These are phyloP conservation scores for Zoanthus sociatus DNA, from an alignment of 92 coral and sea anemone genomes.

Conservation along the genomic window DNA sequence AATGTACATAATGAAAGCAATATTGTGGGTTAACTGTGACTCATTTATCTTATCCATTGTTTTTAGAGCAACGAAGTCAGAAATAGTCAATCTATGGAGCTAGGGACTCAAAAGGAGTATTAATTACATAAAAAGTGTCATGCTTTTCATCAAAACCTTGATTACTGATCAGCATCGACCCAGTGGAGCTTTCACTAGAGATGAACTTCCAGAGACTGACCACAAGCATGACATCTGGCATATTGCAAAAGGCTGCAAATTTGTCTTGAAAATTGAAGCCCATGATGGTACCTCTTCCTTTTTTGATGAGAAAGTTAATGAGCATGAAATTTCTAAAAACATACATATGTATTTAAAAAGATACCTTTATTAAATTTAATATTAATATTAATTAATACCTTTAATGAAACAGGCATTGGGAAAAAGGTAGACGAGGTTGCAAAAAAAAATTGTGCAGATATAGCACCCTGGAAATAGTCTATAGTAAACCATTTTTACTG, in stretches of 20 bases:
- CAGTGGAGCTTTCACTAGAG: slow-evolving; percentile 24
- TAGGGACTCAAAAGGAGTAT: slow-evolving; percentile 55
- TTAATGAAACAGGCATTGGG: neutral
- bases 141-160: slow-evolving; percentile 23
- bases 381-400: too few species aligned
- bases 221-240: slow-evolving; percentile 68
- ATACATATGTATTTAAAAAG: too few species aligned
- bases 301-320: too few species aligned
- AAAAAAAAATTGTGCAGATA: slow-evolving; percentile 25
- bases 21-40: too few species aligned
- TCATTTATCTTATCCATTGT: neutral
- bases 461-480: slow-evolving; percentile 54
- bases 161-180: slow-evolving; percentile 53
- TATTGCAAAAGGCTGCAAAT: slow-evolving; percentile 21
- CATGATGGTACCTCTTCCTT: too few species aligned
- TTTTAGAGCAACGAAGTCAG: slow-evolving; percentile 62
- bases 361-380: too few species aligned
- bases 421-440: neutral
- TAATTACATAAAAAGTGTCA: slow-evolving; percentile 1
- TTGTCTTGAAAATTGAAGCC: too few species aligned
- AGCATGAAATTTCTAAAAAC: too few species aligned
- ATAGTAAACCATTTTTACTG: slow-evolving; percentile 60
- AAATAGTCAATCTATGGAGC: slow-evolving; percentile 60
- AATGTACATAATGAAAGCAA: too few species aligned
- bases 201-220: slow-evolving; percentile 36